Evolutionary conservation across 2,113 vertebrate species (phyloP).

Genomic region (Himantopus leucocephalus): DNA sequence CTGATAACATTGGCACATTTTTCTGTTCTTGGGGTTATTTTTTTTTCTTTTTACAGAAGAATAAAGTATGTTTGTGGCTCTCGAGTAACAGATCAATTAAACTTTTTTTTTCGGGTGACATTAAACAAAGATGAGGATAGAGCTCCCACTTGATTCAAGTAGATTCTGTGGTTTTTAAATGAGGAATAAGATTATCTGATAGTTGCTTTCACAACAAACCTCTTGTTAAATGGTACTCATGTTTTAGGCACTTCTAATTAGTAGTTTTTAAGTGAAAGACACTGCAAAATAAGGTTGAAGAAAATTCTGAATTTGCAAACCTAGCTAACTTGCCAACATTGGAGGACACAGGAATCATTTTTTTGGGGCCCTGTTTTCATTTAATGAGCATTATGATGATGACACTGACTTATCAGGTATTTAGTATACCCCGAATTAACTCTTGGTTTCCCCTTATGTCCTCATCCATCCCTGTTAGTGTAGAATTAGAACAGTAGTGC

Average conservation of each 20-base stretch:
- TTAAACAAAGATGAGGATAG: background rate
- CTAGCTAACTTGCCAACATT: background rate
- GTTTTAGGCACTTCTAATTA: background rate
- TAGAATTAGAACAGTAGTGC: background rate
- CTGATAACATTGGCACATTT: background rate
- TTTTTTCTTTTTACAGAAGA: background rate
- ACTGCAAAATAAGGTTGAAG: background rate
- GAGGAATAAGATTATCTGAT: background rate
- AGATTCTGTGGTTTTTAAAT: background rate
- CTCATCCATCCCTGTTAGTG: background rate
- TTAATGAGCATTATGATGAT: background rate
- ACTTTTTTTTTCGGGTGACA: background rate
- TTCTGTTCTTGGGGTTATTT: background rate
- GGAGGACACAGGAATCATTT: background rate
- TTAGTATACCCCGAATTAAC: background rate
- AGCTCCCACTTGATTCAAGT: background rate
- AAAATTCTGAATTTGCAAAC: background rate
- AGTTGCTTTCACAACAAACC: background rate
- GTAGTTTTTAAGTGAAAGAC: background rate
- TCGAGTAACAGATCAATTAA: background rate
- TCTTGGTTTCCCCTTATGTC: background rate
- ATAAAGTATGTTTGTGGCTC: background rate
- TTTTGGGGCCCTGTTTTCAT: background rate
- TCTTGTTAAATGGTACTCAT: background rate
- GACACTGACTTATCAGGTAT: background rate